Base-by-base conservation (phyloP, 2,113 vertebrate genomes). In the Scatophagus argus region DNA sequence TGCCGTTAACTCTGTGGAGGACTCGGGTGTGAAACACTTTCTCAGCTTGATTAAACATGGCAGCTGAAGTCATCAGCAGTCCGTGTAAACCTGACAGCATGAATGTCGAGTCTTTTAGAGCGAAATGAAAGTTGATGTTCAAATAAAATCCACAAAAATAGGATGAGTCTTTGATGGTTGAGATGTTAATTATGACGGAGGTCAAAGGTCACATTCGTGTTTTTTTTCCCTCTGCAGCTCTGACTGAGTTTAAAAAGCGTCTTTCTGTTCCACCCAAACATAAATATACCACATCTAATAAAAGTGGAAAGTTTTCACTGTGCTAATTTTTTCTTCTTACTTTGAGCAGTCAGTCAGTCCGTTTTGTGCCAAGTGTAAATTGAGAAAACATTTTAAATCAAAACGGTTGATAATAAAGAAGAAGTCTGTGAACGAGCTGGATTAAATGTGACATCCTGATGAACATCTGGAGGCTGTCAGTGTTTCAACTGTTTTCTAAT, bases 171-270 rank as follows among this genome's bases (percentile, higher is more conserved):
- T 14, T 16, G 21, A 44, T 4, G 6, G 4, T 9, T 8, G 6
- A 51, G 54, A 52, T n/a, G 46, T 34, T 34, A 21, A 43, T 62
- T 44, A 8, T 36, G 21, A 21, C 1, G 9, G 55, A 47, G 79
- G 63, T 81, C 79, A 69, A 3, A 69, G 79, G 56, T 69, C 56
- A 31, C n/a, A 21, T 3, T 3, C 11, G 0, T 10, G 38, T 44
- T 56, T 34, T 13, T n/a, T 32, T 25, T 25, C 19, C 38, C 29
- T 36, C 68, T 59, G 29, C 52, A 31, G 51, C 51, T 51, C 13
- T 52, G 49, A 59, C 21, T 21, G 13, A 9, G 5, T 9, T 38
- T 27, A 1, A 51, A 65, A 65, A 16, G 8, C n/a, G n/a, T 34
- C 38, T 17, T 7, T 7, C 4, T 9, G 5, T 14, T 47, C 25